Base-by-base conservation (phyloP, 1,140 invertebrate species). In the Orchestia grillus region DNA sequence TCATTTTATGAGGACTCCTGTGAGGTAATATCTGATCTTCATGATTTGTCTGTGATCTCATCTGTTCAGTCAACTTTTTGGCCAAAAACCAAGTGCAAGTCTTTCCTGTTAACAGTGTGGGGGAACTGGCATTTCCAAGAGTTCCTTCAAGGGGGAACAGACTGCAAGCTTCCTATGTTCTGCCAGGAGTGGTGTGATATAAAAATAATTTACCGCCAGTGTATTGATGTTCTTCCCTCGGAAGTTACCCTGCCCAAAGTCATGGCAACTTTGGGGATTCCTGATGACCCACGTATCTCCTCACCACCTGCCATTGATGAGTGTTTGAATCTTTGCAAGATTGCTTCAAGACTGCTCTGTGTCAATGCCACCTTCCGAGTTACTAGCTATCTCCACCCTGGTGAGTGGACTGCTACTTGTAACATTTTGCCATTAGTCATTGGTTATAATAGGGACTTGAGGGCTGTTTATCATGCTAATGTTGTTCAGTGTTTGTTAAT, bases 101-200 rank as follows among this genome's bases (percentile, higher is more conserved):
- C 88, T 42, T 90, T 94, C 36, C 44, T 94, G 41, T 44, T 94
- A 6, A 94, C 92, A 40, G 43, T 47, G 28, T 94, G 92, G 92
- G 92, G 92, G 1, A 94, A 94, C 47, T 94, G 92, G 92, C 92
- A 94, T 47, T 94, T 94, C 40, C 92, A 94, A 47, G 92, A 94
- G n/a, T 94, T 94, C 44, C 44, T 94, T n/a, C 44, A 42, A 91
- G 44, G 92, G 8, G 44, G 44, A 44, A 90, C n/a, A 44, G 41
- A 90, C 15, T 45, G 44, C 40, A 45, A 94, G 44, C 92, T 94
- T 8, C 92, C 92, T 94, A 16, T 0, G 1, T 94, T 94, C 40
- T 94, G 92, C 92, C 92, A 45, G 16, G 43, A 94, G 92, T 94
- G 92, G 92, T 94, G 92, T 45, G 92, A 94, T 40, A 94, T 94